These are phyloP conservation scores for Boloria euphrosyne DNA, from an alignment of 2,888 invertebrate species.

Conservation along the genomic window DNA sequence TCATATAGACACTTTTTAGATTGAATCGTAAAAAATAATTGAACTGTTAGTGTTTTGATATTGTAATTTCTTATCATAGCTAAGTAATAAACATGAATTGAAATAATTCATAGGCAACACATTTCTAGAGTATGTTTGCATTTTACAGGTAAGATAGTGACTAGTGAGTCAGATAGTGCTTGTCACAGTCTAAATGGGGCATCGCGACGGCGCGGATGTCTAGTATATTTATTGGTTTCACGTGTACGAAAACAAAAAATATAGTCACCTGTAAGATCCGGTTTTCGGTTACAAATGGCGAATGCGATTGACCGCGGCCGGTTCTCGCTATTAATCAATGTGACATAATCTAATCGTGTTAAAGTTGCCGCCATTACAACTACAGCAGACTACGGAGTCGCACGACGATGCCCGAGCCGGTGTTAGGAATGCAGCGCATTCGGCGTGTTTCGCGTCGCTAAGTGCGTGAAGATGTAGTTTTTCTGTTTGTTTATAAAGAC, in stretches of 20 bases:
- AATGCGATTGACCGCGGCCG: conserved; percentile 35
- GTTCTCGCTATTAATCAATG: conserved; percentile 32
- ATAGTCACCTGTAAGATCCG: conserved; percentile 27
- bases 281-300: conserved; percentile 25
- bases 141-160: too few species aligned
- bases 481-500: too few species aligned
- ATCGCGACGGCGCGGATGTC: neutral
- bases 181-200: neutral
- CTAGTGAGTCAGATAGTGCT: too few species aligned
- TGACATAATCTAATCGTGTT: conserved; percentile 38
- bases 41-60: too few species aligned
- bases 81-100: too few species aligned
- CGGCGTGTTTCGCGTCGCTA: neutral
- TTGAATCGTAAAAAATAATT: too few species aligned
- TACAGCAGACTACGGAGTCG: neutral
- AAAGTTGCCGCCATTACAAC: conserved; percentile 19
- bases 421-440: conserved; percentile 20
- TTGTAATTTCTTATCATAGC: too few species aligned
- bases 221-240: conserved; percentile 1
- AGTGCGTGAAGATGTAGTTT: too few species aligned
- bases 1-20: too few species aligned
- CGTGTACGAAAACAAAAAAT: conserved; percentile 15
- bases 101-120: too few species aligned
- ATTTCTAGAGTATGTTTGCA: too few species aligned
- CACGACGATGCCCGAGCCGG: conserved; percentile 19